Percentiles rank a stretch among this genome's conserved stretches.
phyloP scores from a whole-genome alignment of 1,140 invertebrate genomes.

The Papilio xuthus region DNA sequence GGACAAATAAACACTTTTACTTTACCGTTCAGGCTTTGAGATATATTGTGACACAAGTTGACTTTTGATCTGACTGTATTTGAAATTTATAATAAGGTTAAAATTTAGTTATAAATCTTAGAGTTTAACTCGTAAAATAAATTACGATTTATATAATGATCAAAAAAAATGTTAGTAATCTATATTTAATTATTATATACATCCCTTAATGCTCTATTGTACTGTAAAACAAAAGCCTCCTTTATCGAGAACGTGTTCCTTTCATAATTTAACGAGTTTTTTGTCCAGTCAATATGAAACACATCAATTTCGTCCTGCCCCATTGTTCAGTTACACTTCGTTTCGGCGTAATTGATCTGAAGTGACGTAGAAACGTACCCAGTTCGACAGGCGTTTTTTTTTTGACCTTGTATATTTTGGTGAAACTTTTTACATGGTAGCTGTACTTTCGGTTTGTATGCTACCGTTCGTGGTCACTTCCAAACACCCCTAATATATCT shows the following conservation, averaged over 20 bases:
- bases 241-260: background rate
- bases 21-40: background rate
- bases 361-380: background rate
- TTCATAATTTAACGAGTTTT: background rate
- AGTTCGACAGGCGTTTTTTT: background rate
- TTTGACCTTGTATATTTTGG: background rate
- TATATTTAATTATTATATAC: no score
- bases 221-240: background rate
- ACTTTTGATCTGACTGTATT: background rate
- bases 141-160: no score
- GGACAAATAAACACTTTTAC: slow-evolving; percentile 16
- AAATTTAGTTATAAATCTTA: no score
- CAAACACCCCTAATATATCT: no score
- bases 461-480: background rate
- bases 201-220: background rate
- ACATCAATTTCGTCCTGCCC: background rate
- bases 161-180: no score
- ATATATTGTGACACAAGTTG: background rate
- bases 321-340: background rate
- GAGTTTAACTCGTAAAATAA: no score
- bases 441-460: background rate
- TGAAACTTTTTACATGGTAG: background rate
- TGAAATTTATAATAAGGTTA: background rate
- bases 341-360: background rate
- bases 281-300: background rate